Evolutionary conservation across 2,113 vertebrate species (phyloP).

Genomic region (Ceuthmochares aereus): DNA sequence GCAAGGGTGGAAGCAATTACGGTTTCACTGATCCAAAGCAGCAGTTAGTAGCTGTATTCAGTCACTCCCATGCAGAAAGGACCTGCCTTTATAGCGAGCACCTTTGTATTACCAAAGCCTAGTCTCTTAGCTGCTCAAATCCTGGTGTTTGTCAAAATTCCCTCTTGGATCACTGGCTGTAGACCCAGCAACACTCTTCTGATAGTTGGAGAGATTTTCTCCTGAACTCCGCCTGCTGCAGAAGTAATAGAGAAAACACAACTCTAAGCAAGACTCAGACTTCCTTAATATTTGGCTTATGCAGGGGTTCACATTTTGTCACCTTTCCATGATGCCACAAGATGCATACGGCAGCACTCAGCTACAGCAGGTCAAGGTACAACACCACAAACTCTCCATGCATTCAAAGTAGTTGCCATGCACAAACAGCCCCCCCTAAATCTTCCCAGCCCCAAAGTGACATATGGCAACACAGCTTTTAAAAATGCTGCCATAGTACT

Average conservation of each 20-base stretch:
- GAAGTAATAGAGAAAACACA: not conserved
- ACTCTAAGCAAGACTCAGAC: not conserved
- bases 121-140: not conserved
- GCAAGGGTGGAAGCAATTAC: not conserved
- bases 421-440: not conserved
- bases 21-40: not conserved
- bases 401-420: too few species aligned
- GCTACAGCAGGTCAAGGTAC: not conserved
- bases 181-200: not conserved
- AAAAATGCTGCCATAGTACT: not conserved
- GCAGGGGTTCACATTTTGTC: not conserved
- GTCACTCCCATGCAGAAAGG: not conserved
- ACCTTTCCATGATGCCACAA: not conserved
- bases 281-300: not conserved
- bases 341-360: not conserved
- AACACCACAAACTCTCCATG: not conserved
- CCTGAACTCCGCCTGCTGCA: not conserved
- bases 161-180: not conserved
- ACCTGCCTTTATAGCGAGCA: accelerated
- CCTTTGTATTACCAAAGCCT: not conserved
- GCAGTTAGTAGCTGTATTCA: not conserved
- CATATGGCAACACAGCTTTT: not conserved
- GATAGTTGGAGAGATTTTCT: not conserved
- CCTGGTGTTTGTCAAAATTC: not conserved
- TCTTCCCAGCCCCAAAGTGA: not conserved